These are phyloP conservation scores for Andrena bicolor DNA, from an alignment of 2,888 invertebrate genomes.

Conservation along the genomic window DNA sequence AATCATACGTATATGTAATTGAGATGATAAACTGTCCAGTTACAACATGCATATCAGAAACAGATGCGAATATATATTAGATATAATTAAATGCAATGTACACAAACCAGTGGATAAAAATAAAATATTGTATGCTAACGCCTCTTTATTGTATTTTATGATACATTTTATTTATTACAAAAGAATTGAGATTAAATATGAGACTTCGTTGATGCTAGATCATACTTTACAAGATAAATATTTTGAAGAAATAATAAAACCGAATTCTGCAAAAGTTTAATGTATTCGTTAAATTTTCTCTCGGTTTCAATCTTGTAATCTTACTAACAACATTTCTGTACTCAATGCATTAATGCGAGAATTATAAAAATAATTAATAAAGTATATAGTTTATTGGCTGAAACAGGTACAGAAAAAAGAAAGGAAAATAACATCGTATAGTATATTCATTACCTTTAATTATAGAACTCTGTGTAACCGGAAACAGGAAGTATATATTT, in stretches of 20 bases:
- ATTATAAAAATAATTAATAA: conserved; percentile 22
- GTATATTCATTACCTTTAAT: conserved; percentile 35
- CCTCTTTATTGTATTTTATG: conserved; percentile 19
- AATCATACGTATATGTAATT: conserved; percentile 3
- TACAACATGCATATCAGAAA: conserved; percentile 26
- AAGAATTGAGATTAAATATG: background rate
- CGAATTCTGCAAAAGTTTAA: background rate
- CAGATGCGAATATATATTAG: conserved; percentile 20
- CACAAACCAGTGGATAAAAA: conserved; percentile 12
- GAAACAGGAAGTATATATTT: conserved; percentile 18
- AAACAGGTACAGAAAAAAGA: conserved; percentile 12
- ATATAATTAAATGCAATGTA: conserved; percentile 25
- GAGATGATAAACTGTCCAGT: conserved; percentile 27
- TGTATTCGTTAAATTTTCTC: background rate
- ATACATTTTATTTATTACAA: conserved; percentile 37
- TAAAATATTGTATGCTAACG: conserved; percentile 23
- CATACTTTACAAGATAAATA: background rate
- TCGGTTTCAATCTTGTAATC: background rate
- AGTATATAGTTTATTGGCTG: conserved; percentile 50
- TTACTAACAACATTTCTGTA: conserved; percentile 3
- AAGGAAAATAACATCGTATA: conserved; percentile 42
- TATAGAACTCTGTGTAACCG: conserved; percentile 23
- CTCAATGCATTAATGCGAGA: background rate
- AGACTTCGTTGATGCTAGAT: background rate
- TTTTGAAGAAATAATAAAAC: background rate